Conservation (phyloP, 2,888 invertebrate species). For the Griposia aprilina region DNA sequence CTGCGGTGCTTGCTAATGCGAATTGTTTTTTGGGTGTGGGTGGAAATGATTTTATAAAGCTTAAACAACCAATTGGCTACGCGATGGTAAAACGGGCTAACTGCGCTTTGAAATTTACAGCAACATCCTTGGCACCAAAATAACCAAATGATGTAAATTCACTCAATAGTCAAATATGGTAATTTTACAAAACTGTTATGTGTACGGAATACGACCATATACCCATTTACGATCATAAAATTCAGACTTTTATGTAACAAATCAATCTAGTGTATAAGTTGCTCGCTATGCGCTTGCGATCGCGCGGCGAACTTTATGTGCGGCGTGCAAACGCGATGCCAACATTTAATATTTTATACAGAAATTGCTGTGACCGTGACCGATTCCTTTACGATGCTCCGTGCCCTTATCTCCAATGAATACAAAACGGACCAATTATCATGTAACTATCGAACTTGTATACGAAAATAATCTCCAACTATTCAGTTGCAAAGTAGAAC, state of each 20-base stretch:
- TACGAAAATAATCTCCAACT: conserved; percentile 25
- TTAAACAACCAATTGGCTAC: conserved; percentile 34
- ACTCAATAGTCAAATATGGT: background rate
- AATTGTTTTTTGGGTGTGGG: conserved; percentile 2
- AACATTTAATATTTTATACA: conserved; percentile 48
- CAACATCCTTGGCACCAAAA: background rate
- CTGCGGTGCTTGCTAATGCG: conserved; percentile 26
- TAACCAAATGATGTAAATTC: background rate
- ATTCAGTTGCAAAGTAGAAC: background rate
- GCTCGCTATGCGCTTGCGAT: conserved; percentile 54
- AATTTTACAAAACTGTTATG: background rate
- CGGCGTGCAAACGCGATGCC: conserved; percentile 52
- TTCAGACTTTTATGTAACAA: conserved; percentile 17
- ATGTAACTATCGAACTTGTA: conserved; percentile 52
- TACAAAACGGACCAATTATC: conserved; percentile 58
- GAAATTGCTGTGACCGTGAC: conserved; percentile 60
- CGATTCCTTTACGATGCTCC: conserved; percentile 50
- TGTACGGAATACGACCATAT: background rate
- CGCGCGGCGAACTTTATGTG: conserved; percentile 57
- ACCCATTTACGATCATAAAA: conserved; percentile 28
- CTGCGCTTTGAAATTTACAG: background rate
- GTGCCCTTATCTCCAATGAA: conserved; percentile 49
- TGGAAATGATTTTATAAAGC: background rate
- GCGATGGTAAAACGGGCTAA: background rate
- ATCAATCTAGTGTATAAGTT: conserved; percentile 35